These are phyloP conservation scores for Tragelaphus oryx DNA, from an alignment of 2,797 vertebrate species.

Conservation along the genomic window DNA sequence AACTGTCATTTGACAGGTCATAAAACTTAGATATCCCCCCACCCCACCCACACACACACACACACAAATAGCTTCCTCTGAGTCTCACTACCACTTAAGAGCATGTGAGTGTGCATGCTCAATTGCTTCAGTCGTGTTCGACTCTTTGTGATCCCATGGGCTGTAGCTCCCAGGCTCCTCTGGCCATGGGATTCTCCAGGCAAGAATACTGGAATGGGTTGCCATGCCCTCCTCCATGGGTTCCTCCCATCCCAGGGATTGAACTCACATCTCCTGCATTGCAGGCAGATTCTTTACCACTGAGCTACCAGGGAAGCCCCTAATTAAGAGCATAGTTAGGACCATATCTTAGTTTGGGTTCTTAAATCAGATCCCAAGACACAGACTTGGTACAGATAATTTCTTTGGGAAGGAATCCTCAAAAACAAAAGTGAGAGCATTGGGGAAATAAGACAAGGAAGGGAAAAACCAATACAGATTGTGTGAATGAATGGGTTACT, in stretches of 20 bases:
- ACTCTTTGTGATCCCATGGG: background rate
- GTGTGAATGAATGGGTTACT: background rate
- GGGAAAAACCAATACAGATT: background rate
- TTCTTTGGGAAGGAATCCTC: background rate
- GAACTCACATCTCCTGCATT: background rate
- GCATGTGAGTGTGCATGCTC: background rate
- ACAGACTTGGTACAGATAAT: background rate
- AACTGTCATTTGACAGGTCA: background rate
- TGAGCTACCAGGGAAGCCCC: background rate
- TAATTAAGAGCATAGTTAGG: background rate
- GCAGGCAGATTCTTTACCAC: background rate
- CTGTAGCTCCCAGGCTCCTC: background rate
- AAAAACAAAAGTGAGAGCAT: background rate
- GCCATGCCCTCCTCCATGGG: background rate
- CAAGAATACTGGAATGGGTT: background rate
- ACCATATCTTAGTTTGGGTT: background rate
- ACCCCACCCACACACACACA: no score
- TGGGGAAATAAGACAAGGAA: background rate
- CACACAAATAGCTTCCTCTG: background rate
- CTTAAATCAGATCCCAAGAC: background rate
- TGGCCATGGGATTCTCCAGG: background rate
- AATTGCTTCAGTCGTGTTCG: background rate
- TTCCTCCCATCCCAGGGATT: background rate
- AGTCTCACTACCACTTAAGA: background rate
- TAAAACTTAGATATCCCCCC: background rate